Conservation (phyloP, 2,888 invertebrate genomes). For the Plagodis pulveraria region DNA sequence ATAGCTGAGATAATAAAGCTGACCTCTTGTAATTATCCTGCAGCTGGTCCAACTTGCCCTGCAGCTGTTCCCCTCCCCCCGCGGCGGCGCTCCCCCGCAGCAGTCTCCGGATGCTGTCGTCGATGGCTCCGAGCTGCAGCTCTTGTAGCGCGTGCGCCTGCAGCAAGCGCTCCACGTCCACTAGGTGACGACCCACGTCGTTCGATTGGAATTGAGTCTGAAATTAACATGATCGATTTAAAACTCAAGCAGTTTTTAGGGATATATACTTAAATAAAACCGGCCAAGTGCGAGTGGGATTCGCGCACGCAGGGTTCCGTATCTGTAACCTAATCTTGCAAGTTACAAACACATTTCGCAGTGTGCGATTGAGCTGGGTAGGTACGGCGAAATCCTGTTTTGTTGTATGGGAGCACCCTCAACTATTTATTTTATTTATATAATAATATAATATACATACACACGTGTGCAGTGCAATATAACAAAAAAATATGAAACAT, state of each 20-base stretch:
- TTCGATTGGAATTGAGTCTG: conserved; percentile 90
- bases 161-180: conserved; percentile 97
- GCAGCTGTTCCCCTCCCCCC: conserved; percentile 88
- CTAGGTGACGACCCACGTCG: conserved; percentile 96
- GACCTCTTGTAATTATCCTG: conserved; percentile 91
- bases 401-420: too few species aligned
- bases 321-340: too few species aligned
- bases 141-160: conserved; percentile 98
- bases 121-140: conserved; percentile 94
- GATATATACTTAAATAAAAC: too few species aligned
- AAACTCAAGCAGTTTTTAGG: background rate
- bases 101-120: conserved; percentile 92
- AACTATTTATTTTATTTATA: too few species aligned
- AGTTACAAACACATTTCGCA: too few species aligned
- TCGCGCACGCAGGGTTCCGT: too few species aligned
- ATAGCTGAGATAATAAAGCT: background rate
- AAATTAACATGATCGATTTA: background rate
- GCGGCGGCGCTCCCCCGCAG: conserved; percentile 80
- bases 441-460: too few species aligned
- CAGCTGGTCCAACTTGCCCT: conserved; percentile 90
- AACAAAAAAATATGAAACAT: too few species aligned
- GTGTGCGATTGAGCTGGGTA: too few species aligned
- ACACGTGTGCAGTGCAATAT: too few species aligned
- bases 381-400: too few species aligned
- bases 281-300: too few species aligned